Evolutionary conservation across 2,888 invertebrate genomes (phyloP), one percentile per base, ranked within the genome.

Genomic region (Drosophila tanythrix): DNA sequence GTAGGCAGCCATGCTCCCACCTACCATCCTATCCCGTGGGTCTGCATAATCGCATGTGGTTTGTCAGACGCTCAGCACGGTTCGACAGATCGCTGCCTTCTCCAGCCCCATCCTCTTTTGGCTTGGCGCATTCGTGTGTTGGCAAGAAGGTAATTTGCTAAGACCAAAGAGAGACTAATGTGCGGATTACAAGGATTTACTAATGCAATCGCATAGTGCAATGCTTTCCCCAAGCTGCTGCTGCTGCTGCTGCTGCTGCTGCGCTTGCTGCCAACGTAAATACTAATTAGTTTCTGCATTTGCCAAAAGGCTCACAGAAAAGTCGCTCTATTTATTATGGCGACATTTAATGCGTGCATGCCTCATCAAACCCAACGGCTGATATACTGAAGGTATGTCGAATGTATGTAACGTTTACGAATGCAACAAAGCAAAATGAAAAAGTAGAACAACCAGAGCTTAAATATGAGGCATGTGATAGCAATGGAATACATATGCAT

Each of bases 141-240:
- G 57, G 74, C 70, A 65, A 72, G 83, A 72, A 85, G 84, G 89
- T 86, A 87, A 86, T 86, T 86, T 86, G 87, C 84, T 84, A 87
- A 87, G 87, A 84, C 87, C 79, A 81, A 84, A 76, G 89, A 74
- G 82, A 91, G 90, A 91, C 90, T 91, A 91, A 91, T 91, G 90
- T 87, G 83, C 68, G 89, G 90, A 90, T 92, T 91, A 91, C 87
- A 85, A 82, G 84, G 90, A 91, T 86, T 92, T 91, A 90, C 84
- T 79, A 82, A 82, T 89, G 87, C 90, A 88, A 90, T 85, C 90
- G 88, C 87, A 86, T 81, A 71, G 71, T 71, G 84, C 87, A 68
- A 46, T 66, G 66, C 71, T 61, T 66, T 60, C 57, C 35, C 51
- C 73, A 63, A 43, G 46, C 62, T 46, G 48, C 8, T 71, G 58